Conservation (phyloP, 2,888 invertebrate genomes). For the Mechanitis mazaeus region DNA sequence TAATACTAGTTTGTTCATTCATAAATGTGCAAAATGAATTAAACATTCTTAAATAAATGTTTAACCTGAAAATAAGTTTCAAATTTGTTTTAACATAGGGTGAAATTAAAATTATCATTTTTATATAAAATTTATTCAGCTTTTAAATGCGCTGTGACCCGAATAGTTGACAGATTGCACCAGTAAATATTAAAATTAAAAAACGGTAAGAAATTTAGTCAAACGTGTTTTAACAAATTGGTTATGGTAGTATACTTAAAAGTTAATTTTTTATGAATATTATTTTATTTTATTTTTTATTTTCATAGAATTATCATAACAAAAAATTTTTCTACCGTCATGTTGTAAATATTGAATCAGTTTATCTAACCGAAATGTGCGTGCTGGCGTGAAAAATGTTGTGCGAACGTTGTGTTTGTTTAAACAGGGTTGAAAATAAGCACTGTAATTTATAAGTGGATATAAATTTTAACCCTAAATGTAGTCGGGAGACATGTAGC, state of each 20-base stretch:
- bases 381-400: slow-evolving; percentile 55
- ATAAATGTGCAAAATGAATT: too few relatives aligned
- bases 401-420: slow-evolving; percentile 64
- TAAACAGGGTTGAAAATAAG: slow-evolving; percentile 51
- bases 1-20: too few relatives aligned
- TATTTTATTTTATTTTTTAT: neutral
- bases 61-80: too few relatives aligned
- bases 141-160: slow-evolving; percentile 4
- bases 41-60: too few relatives aligned
- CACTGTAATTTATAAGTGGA: slow-evolving; percentile 60
- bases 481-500: slow-evolving; percentile 45
- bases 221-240: neutral
- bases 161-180: slow-evolving; percentile 1
- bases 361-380: slow-evolving; percentile 19
- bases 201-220: neutral
- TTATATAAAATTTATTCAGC: slow-evolving; percentile 1
- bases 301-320: neutral
- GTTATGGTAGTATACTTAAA: neutral
- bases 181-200: slow-evolving; percentile 4
- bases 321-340: neutral
- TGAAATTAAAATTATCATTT: slow-evolving; percentile 2
- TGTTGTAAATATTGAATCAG: slow-evolving; percentile 1
- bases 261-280: too few relatives aligned
- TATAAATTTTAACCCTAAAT: slow-evolving; percentile 62
- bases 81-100: neutral